Conservation (phyloP, 2,888 invertebrate species). For the Lymantria monacha region DNA sequence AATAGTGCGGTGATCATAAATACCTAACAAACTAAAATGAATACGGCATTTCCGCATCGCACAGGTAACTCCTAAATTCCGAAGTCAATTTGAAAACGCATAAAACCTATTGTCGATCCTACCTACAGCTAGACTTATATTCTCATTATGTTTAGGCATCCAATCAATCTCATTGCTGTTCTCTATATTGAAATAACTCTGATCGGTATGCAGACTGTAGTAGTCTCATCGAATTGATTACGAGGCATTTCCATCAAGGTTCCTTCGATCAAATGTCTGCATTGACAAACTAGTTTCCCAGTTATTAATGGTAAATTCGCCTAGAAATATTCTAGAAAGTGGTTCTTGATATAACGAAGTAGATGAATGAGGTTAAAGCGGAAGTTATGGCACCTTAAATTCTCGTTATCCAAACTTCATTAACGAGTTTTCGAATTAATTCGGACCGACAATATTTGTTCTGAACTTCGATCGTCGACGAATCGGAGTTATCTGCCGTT, state of each 20-base stretch:
- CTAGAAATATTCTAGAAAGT: neutral
- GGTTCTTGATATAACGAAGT: neutral
- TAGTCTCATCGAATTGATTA: neutral
- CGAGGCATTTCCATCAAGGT: neutral
- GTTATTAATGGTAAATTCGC: neutral
- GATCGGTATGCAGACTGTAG: neutral
- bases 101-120: no score
- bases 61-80: no score
- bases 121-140: neutral
- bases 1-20: no score
- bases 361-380: neutral
- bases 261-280: neutral
- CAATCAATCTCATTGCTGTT: neutral
- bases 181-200: neutral
- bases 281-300: neutral
- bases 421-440: slow-evolving; percentile 8
- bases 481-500: no score
- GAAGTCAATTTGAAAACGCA: no score
- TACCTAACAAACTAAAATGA: no score
- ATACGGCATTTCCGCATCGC: no score
- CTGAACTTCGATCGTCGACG: neutral
- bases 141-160: neutral
- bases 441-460: slow-evolving; percentile 13
- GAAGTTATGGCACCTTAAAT: neutral
- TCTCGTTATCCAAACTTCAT: neutral